Conservation (phyloP, 2,113 vertebrate species). For the Leptocoma aspasia region DNA sequence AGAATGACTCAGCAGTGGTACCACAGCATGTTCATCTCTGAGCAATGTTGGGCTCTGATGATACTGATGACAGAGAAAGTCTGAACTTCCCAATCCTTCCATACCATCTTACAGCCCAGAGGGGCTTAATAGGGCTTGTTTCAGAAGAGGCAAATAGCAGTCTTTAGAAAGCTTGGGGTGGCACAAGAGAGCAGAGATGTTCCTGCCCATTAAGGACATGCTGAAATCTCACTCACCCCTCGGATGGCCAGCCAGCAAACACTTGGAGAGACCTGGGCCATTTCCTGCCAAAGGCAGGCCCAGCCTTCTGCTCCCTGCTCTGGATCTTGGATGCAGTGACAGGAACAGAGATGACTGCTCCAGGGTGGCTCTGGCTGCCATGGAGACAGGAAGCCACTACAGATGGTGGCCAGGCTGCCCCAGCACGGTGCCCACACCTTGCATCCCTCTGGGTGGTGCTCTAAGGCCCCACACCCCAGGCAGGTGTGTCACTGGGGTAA, state of each 20-base stretch:
- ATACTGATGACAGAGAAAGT: not conserved
- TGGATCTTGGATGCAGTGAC: not conserved
- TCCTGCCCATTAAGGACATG: not conserved
- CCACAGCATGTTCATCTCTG: not conserved
- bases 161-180: not conserved
- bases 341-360: not conserved
- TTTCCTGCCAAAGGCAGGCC: not conserved
- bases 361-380: not conserved
- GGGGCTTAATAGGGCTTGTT: not conserved
- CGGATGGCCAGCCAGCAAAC: fast-evolving
- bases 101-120: not conserved
- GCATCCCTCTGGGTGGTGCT: fast-evolving
- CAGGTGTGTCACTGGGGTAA: not conserved
- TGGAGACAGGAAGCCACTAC: not conserved
- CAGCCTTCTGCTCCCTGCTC: not conserved
- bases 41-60: not conserved
- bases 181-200: not conserved
- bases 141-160: not conserved
- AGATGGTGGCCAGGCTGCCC: not conserved
- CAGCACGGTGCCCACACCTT: not conserved
- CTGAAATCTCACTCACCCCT: not conserved
- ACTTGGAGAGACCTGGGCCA: not conserved
- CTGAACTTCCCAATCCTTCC: not conserved
- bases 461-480: not conserved
- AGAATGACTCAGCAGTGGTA: not conserved